Base-by-base conservation (phyloP, 2,888 invertebrate genomes). In the Caenorhabditis macrosperma region DNA sequence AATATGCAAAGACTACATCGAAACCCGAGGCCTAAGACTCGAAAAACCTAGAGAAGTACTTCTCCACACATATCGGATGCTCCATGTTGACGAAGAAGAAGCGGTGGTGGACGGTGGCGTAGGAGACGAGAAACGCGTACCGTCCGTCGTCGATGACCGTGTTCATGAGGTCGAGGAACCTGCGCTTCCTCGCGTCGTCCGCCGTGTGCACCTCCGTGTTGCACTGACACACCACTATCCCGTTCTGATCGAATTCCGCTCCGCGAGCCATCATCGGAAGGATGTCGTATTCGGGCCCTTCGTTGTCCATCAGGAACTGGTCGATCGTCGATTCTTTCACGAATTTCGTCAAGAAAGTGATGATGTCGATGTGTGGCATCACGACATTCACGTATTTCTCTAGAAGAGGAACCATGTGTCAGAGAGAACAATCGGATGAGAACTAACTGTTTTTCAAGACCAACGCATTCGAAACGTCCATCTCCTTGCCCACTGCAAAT, bases 351-450 rank as follows among this genome's bases (percentile, higher is more conserved):
- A 77, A 22, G 63, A 77, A 77, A 4, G 77, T 77, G 63, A 77
- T 77, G 48, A 77, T 77, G 50, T 77, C 77, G 61, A 77, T 77
- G 44, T 77, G 77, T 7, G 77, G 77, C 77, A 77, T 77, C 20
- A 64, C 52, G 22, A 24, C 17, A 12, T 63, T 68, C 6, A 64
- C 28, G 57, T 77, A 77, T n/a, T 44, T 52, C 1, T 48, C 76
- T 76, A 41, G 3, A 67, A 67, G n/a, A n/a, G 9, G 17, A 10
- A 46, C n/a, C 46, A 9, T 46, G 7, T 22, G 22, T 22, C 22
- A 24, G 50, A 50, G 22, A 50, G 15, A 9, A 4, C 20, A 33
- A 33, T 33, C 33, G 6, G 10, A 33, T 33, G 38, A 3, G 38
- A 6, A n/a, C n/a, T 33, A 12, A 76, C 77, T 33, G 24, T 77